Evolutionary conservation across 2,113 vertebrate species (phyloP).

Genomic region (Sinocyclocheilus maitianheensis): DNA sequence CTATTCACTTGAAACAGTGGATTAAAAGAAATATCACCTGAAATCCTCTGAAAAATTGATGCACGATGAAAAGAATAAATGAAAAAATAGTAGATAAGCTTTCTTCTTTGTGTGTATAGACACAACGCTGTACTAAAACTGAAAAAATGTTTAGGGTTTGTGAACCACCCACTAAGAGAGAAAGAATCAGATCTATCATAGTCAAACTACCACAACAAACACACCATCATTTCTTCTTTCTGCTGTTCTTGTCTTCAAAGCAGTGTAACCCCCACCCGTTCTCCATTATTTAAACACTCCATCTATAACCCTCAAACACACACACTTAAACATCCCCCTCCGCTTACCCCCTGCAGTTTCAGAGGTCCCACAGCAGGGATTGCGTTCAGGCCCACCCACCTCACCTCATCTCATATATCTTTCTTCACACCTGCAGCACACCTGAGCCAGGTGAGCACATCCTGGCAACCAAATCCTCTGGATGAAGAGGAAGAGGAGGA

Average conservation of each 20-base stretch:
- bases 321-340: conserved; percentile 1
- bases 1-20: background rate
- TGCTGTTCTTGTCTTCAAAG: conserved; percentile 34
- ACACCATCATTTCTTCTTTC: conserved; percentile 34
- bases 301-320: conserved; percentile 15
- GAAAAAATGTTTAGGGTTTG: conserved; percentile 32
- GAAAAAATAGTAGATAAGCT: background rate
- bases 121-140: conserved; percentile 17
- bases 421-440: conserved; percentile 42
- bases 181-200: conserved; percentile 43
- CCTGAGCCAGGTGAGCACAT: conserved; percentile 17
- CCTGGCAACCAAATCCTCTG: conserved; percentile 16
- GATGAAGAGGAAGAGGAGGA: background rate
- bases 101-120: background rate
- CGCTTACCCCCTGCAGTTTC: conserved; percentile 2
- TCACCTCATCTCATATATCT: conserved; percentile 12
- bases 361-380: conserved; percentile 25
- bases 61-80: background rate
- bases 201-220: conserved; percentile 53
- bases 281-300: conserved; percentile 24
- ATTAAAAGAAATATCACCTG: background rate
- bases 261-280: conserved; percentile 1
- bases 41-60: background rate
- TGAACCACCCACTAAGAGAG: conserved; percentile 51
- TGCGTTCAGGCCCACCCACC: conserved; percentile 46